Base-by-base conservation (phyloP, 2,113 vertebrate genomes). In the Oceanites oceanicus region DNA sequence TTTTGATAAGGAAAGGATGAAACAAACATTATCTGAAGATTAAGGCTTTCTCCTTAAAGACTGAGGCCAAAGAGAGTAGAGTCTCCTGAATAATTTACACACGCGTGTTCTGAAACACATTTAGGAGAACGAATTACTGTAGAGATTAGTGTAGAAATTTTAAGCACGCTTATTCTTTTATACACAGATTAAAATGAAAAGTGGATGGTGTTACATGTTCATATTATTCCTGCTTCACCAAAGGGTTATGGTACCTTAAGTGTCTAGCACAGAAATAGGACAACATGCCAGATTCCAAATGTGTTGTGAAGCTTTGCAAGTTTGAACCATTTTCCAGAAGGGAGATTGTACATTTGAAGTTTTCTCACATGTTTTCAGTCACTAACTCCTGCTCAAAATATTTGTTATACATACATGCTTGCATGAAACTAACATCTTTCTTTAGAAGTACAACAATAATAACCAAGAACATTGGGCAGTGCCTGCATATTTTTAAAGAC, bases 11-110 rank as follows among this genome's bases (percentile, higher is more conserved):
- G 15, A 27, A 76, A 40, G 25, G 19, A 44, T 42, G 50, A 80
- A 77, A 49, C 21, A 73, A 70, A 50, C 13, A 34, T 68, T 80
- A 66, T 22, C 23, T 25, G 36, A 92, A 88, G 58, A 70, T n/a
- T 63, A 86, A 73, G 20, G 20, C 7, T 86, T 86, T 90, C 7
- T 50, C 15, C 26, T 88, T 75, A 53, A 89, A 94, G 65, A 29
- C 16, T 6, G 3, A 92, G 45, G 58, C n/a, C 42, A 42, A 88
- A 62, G 58, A 40, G 20, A 67, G 18, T 17, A 42, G 1, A 52
- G 40, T 10, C 62, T 82, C 44, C 53, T 76, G 25, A 92, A 96
- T 81, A 87, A 92, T 94, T 91, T 75, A 89, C 44, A 79, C 23
- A 13, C 9, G 3, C 40, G 12, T 45, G 26, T 29, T 65, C 74